Percentiles rank a stretch among this genome's conserved stretches.
Evolutionary conservation across 2,797 vertebrate species (phyloP).

Genomic region (Myotis daubentonii): DNA sequence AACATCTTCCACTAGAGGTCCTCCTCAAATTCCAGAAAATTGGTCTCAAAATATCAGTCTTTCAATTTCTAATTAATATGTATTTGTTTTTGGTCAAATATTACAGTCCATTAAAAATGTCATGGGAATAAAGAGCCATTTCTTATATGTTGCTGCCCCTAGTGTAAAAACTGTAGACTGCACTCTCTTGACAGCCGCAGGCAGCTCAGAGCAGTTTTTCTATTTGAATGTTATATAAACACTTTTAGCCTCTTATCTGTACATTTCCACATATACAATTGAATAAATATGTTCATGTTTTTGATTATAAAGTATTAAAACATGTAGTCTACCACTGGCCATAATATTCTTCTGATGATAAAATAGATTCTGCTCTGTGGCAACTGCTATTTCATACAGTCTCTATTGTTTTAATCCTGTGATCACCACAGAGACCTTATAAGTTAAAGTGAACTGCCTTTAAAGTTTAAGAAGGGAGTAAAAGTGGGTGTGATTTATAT

Average conservation of each 20-base stretch:
- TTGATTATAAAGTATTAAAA: background rate
- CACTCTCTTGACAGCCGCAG: background rate
- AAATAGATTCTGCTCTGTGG: background rate
- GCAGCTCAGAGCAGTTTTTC: background rate
- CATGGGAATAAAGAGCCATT: background rate
- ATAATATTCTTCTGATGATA: background rate
- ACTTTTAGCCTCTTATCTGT: background rate
- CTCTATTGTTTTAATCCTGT: background rate
- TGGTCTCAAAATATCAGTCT: background rate
- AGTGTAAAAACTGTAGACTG: conserved; percentile 34
- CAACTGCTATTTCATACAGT: conserved; percentile 16
- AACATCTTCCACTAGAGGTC: background rate
- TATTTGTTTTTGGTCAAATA: background rate
- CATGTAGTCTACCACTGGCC: background rate
- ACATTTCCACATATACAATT: background rate
- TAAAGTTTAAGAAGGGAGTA: background rate
- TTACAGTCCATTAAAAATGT: background rate
- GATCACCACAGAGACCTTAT: background rate
- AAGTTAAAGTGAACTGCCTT: conserved; percentile 28
- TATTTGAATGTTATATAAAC: background rate
- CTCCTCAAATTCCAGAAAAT: background rate
- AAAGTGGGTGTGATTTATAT: background rate
- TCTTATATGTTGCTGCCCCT: conserved; percentile 45
- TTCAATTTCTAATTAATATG: background rate
- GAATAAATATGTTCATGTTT: background rate